Evolutionary conservation across 23 tunicate species (phyloP).

Genomic region (Ciona savignyi): DNA sequence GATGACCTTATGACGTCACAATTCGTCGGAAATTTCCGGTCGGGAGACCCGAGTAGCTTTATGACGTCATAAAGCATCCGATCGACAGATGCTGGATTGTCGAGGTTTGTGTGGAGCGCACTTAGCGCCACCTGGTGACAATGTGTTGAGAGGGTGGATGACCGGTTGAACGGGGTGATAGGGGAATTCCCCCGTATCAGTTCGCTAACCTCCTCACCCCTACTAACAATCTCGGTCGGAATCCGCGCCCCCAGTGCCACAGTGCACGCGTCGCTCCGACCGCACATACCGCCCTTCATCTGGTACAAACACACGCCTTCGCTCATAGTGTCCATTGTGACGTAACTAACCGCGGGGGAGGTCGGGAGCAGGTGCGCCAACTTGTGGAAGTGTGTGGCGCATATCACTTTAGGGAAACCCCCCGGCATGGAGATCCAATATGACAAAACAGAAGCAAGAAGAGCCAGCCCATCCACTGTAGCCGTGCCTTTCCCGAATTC

Average conservation of each 20-base stretch:
- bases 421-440: slow-evolving; percentile 33
- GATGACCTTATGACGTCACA: not conserved
- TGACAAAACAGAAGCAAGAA: slow-evolving; percentile 43
- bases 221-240: slow-evolving; percentile 45
- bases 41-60: slow-evolving; percentile 3
- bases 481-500: slow-evolving; percentile 97
- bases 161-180: slow-evolving; percentile 37
- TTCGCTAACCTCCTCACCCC: slow-evolving; percentile 66
- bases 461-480: slow-evolving; percentile 63
- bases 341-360: slow-evolving; percentile 16
- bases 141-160: slow-evolving; percentile 26
- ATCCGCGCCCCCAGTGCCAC: slow-evolving; percentile 62
- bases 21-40: not conserved
- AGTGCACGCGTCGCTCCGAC: slow-evolving; percentile 37
- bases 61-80: not conserved
- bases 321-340: slow-evolving; percentile 54
- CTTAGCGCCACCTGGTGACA: slow-evolving; percentile 38
- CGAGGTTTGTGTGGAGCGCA: slow-evolving; percentile 11
- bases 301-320: slow-evolving; percentile 56
- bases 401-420: slow-evolving; percentile 38
- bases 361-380: slow-evolving; percentile 34
- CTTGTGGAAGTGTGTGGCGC: slow-evolving; percentile 76
- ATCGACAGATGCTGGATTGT: slow-evolving; percentile 1
- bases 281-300: slow-evolving; percentile 52
- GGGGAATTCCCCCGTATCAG: slow-evolving; percentile 52